Base-by-base conservation (phyloP, 2,113 vertebrate species). In the Pedionomus torquatus region DNA sequence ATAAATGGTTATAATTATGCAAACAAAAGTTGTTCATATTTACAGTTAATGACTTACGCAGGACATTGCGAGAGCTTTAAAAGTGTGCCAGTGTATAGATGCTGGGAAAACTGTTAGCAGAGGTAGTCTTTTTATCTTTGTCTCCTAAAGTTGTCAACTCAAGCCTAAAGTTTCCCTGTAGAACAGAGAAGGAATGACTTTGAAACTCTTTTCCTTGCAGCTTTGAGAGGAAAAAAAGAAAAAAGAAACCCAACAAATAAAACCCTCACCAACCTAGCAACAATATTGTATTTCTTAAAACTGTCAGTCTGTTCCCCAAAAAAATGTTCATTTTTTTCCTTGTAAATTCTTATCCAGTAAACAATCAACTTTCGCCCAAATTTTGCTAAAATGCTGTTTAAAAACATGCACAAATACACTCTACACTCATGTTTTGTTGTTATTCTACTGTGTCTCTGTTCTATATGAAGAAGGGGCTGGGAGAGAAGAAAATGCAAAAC, bases 311-410 rank as follows among this genome's bases (percentile, higher is more conserved):
- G 58, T 81, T 95, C 95, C 26, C 23, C 35, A 82, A 83, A 82
- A 92, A 84, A 49, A 31, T 63, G 30, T 85, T 11, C 92, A 81
- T 46, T 91, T 79, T 93, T 97, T 96, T 81, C 49, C 54, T 68
- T 80, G 44, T 81, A 64, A 93, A 80, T 96, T 97, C 87, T 95
- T 80, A 77, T 48, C 65, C 74, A 83, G 74, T 93, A 95, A 96
- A 90, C 83, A 95, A 94, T 89, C 31, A 83, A 77, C 54, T 39
- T 97, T 90, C 76, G 93, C 51, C 41, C 77, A 95, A 82, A 58
- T 97, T 91, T 63, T 97, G 61, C 54, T 96, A 41, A 54, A 76
- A 60, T 69, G 41, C n/a, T 83, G 17, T 58, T 93, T 85, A 37
- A 87, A 86, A 97, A 23, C 24, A 13, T 41, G 17, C 8, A 33